Evolutionary conservation across 1,140 invertebrate genomes (phyloP).

Genomic region (Aphelenchoides fujianensis): DNA sequence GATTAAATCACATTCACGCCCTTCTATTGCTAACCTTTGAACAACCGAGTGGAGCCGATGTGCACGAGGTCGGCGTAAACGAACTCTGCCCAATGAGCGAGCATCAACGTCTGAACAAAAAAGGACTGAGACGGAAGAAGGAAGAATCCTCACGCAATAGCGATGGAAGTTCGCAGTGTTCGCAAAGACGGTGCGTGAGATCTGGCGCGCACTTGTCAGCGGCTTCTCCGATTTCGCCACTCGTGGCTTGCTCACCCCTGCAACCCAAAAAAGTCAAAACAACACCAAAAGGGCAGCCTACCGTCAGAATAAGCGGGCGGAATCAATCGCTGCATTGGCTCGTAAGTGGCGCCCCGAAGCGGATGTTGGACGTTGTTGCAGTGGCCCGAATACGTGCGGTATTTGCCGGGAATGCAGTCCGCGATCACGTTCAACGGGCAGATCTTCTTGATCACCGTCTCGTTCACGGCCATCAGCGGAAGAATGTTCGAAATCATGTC

Average conservation of each 20-base stretch:
- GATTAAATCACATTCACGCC: conserved; percentile 8
- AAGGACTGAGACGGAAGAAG: not conserved
- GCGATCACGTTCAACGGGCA: conserved; percentile 47
- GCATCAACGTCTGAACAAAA: too few relatives aligned
- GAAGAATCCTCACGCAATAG: not conserved
- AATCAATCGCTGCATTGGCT: conserved; percentile 73
- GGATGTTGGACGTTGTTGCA: conserved; percentile 91
- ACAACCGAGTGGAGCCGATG: conserved; percentile 47
- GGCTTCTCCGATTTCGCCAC: conserved; percentile 12
- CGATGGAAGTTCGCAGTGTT: not conserved
- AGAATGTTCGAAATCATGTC: conserved; percentile 3
- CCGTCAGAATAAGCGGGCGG: conserved; percentile 79
- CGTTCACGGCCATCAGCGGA: conserved; percentile 36
- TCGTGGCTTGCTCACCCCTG: conserved; percentile 8
- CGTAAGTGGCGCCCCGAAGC: conserved; percentile 77
- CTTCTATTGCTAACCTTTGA: conserved; percentile 34
- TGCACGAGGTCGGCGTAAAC: conserved; percentile 54
- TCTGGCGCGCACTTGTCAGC: conserved; percentile 38
- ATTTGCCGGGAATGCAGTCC: conserved; percentile 64
- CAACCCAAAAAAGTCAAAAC: conserved; percentile 6
- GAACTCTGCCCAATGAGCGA: conserved; percentile 58
- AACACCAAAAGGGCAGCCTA: conserved; percentile 48
- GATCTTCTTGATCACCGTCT: conserved; percentile 38
- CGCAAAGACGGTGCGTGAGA: conserved; percentile 34
- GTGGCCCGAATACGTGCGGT: conserved; percentile 76